phyloP scores from a whole-genome alignment of 1,140 invertebrate species.

The Ips nitidus region DNA sequence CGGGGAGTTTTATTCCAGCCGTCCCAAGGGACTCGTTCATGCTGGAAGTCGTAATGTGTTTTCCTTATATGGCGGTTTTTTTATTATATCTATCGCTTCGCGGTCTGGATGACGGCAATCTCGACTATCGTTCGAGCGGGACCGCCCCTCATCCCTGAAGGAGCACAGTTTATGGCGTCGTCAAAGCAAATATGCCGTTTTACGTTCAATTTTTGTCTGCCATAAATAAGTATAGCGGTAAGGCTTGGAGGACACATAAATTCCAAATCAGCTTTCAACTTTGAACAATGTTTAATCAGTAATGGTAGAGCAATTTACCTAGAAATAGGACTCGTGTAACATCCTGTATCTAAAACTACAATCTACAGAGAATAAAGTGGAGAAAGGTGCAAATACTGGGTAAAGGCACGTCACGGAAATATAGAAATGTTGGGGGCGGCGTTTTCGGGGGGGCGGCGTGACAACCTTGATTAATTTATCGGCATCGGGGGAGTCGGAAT shows the following conservation, averaged over 20 bases:
- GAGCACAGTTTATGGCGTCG: background rate
- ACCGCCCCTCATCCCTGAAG: constrained; percentile 10
- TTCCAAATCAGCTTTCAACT: no score
- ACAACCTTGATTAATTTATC: constrained; percentile 35
- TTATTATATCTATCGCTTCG: constrained; percentile 46
- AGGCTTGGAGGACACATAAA: no score
- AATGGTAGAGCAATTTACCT: no score
- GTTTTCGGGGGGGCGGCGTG: constrained; percentile 12
- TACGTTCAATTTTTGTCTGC: no score
- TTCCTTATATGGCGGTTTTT: constrained; percentile 51
- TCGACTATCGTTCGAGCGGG: constrained; percentile 42
- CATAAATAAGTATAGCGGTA: no score
- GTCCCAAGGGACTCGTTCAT: constrained; percentile 47
- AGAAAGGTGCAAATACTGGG: background rate
- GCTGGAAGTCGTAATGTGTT: constrained; percentile 52
- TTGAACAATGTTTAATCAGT: no score
- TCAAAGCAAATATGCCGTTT: background rate
- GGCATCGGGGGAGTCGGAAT: constrained; percentile 38
- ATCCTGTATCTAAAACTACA: no score
- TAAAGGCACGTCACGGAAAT: constrained; percentile 22
- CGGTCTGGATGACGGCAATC: constrained; percentile 45
- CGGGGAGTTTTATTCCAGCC: constrained; percentile 10
- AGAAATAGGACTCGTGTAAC: no score
- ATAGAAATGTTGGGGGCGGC: constrained; percentile 15
- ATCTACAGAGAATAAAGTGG: background rate